phyloP scores from a whole-genome alignment of 2,797 vertebrate genomes.

The Sebastiscus tertius region DNA sequence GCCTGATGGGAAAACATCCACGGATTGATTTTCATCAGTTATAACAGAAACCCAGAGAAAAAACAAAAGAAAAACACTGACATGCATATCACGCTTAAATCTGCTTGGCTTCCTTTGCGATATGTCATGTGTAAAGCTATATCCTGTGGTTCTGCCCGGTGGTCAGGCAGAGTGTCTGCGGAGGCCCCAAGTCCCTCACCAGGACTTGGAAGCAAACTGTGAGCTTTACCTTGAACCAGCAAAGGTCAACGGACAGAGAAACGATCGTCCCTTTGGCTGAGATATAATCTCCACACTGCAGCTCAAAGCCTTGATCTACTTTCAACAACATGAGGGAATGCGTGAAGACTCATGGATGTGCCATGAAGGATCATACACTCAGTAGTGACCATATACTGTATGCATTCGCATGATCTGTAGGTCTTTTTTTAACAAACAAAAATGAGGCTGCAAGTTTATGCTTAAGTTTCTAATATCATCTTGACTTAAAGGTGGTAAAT shows the following conservation, averaged over 20 bases:
- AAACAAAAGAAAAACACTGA: conserved; percentile 41
- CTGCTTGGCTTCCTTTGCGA: conserved; percentile 51
- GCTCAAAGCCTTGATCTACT: conserved; percentile 39
- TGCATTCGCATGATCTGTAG: background rate
- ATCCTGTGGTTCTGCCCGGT: conserved; percentile 51
- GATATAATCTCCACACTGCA: conserved; percentile 26
- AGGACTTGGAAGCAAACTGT: conserved; percentile 38
- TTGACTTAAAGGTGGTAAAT: background rate
- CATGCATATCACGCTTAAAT: conserved; percentile 55
- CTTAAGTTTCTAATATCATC: background rate
- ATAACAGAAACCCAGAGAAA: conserved; percentile 44
- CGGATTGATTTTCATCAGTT: conserved; percentile 67
- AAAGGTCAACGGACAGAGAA: conserved; percentile 46
- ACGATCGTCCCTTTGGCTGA: conserved; percentile 28
- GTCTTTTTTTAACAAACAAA: background rate
- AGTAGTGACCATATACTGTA: background rate
- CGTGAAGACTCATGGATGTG: conserved; percentile 4
- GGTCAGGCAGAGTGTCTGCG: conserved; percentile 49
- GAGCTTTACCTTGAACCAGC: conserved; percentile 47
- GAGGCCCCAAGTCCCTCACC: conserved; percentile 30
- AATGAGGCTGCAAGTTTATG: background rate
- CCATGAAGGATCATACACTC: background rate
- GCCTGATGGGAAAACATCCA: conserved; percentile 66
- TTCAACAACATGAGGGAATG: conserved; percentile 12
- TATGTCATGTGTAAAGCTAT: conserved; percentile 60